Evolutionary conservation across 2,113 vertebrate species (phyloP), one percentile per base, ranked within the genome.

Genomic region (Egretta garzetta): DNA sequence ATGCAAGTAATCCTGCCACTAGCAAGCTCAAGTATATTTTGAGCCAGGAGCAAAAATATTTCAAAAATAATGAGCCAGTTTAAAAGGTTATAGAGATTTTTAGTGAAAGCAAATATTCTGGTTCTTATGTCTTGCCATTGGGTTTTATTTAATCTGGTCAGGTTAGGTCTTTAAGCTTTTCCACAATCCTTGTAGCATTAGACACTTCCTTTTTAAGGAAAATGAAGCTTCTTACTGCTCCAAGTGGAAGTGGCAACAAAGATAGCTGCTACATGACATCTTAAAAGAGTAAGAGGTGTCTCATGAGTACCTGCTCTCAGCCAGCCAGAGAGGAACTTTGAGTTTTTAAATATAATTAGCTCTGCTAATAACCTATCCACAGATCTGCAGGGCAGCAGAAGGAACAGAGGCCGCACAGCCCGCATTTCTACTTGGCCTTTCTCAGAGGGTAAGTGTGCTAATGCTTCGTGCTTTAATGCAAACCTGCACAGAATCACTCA

Each of bases 101-200:
- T 64, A 80, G 13, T 52, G 58, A 56, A 75, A 84, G 62, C 9
- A 90, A 91, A 49, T 82, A 49, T 1, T 1, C 16, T 71, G 24
- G 4, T 71, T 92, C 47, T 52, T 86, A 22, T 19, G 18, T 35
- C 27, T 74, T 72, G 21, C 18, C 14, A 20, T 1, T 72, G 56
- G 1, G 10, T 1, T 14, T 55, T 74, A 43, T 88, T 5, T 1
- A 81, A 81, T 77, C 7, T 0, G 1, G 5, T 56, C 21, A 58
- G 11, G 9, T 80, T 82, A 52, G 15, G 5, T 87, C 56, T 90
- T 74, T 21, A 55, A 75, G 14, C 1, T 49, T 93, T 82, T 76
- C 23, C 55, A 49, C 39, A 74, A 15, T 56, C 11, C 32, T 77
- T 73, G 23, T 37, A 64, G 10, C 33, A 47, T 1, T 26, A 18